Evolutionary conservation across 1,140 invertebrate genomes (phyloP), one percentile per base, ranked within the genome.

Genomic region (Ceratina japonica): DNA sequence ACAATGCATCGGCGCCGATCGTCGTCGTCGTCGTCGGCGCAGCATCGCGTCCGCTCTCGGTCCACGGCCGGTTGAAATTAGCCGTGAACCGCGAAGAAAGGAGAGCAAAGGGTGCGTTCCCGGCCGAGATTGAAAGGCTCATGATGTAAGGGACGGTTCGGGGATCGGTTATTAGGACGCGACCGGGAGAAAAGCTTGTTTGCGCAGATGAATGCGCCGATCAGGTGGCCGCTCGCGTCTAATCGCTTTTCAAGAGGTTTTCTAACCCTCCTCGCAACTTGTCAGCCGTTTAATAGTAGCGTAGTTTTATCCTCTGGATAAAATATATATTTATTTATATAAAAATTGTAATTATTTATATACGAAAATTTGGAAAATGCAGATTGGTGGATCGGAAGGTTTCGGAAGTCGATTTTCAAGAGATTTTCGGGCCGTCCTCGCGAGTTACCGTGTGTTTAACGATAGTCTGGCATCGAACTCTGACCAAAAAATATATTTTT

Each of bases 1-100:
- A 78, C 61, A 64, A 78, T 64, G 61, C 37, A 49, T 16, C 31
- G n/a, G 13, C 31, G 22, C 37, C n/a, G 62, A 78, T 78, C 63
- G 63, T 64, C 72, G n/a, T 72, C 13, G 61, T 22, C 51, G 31
- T 51, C 37, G 22, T 12, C 31, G n/a, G 7, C 31, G 22, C 37
- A 15, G 62, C 63, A 71, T 64, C 71, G 27, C 63, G 8, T n/a
- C n/a, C n/a, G n/a, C n/a, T n/a, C 44, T 22, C 49, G 31, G 51
- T 15, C 22, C 44, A 0, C 4, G 65, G 37, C 22, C 16, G 13
- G 22, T n/a, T 44, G 18, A 64, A 64, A 78, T 72, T 56, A 72
- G 51, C 49, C 59, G 49, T 62, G 52, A 78, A 51, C 10, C n/a
- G 27, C 22, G 65, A 77, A 54, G 56, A 70, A 77, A 62, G 44